These are phyloP conservation scores for Priocnemis perturbator DNA, from an alignment of 2,888 invertebrate genomes.

Conservation along the genomic window DNA sequence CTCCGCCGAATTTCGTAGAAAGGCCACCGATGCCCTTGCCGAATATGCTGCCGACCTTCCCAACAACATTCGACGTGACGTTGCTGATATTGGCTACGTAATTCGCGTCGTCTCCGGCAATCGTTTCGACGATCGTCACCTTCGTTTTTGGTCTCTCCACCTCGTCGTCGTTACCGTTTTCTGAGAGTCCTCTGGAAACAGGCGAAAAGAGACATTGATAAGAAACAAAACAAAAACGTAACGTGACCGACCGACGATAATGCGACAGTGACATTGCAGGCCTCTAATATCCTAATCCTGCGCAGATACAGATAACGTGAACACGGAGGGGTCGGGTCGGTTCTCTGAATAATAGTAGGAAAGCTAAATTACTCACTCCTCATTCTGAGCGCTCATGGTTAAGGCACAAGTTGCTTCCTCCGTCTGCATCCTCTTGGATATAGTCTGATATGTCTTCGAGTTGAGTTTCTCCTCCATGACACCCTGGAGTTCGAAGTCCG, in stretches of 20 bases:
- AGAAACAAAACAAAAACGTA: neutral
- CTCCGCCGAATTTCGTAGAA: constrained; percentile 91
- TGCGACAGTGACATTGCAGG: too few species aligned
- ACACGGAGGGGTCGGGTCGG: too few species aligned
- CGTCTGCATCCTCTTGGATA: constrained; percentile 95
- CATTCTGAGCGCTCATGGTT: constrained; percentile 86
- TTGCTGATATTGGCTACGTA: constrained; percentile 86
- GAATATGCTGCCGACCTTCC: constrained; percentile 91
- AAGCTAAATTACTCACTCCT: constrained; percentile 76
- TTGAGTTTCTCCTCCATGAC: constrained; percentile 98
- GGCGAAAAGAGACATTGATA: neutral
- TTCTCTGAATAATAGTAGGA: too few species aligned
- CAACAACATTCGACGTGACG: constrained; percentile 90
- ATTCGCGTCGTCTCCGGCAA: constrained; percentile 83
- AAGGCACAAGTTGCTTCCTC: constrained; percentile 96
- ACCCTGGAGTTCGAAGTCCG: constrained; percentile 99
- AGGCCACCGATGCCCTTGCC: constrained; percentile 94
- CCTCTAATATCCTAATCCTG: too few species aligned
- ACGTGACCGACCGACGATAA: too few species aligned
- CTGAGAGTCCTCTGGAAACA: constrained; percentile 69
- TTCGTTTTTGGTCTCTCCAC: constrained; percentile 79
- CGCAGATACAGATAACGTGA: too few species aligned
- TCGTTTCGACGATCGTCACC: constrained; percentile 79
- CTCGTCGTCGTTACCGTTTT: constrained; percentile 79
- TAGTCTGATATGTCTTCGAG: constrained; percentile 95